phyloP scores from a whole-genome alignment of 2,888 invertebrate genomes.

The Lithodes maja region DNA sequence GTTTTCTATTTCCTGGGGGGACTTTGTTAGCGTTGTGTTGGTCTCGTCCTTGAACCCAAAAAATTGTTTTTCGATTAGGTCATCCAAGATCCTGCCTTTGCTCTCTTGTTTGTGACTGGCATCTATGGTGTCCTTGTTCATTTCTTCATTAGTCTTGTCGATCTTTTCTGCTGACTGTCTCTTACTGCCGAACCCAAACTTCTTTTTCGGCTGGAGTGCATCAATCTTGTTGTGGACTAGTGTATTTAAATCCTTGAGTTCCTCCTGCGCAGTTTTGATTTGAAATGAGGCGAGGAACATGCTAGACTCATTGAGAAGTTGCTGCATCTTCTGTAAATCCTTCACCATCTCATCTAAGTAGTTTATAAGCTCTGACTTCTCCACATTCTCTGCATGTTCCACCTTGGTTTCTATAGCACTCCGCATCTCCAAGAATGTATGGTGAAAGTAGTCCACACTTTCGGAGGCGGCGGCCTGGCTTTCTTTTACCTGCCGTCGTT shows the following conservation, averaged over 20 bases:
- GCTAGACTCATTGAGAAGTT: constrained; percentile 72
- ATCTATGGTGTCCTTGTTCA: constrained; percentile 38
- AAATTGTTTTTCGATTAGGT: constrained; percentile 56
- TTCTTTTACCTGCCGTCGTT: constrained; percentile 52
- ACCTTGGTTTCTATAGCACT: constrained; percentile 49
- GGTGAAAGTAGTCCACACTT: constrained; percentile 60
- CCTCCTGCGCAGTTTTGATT: constrained; percentile 72
- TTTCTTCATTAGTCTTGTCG: constrained; percentile 22
- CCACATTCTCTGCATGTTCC: constrained; percentile 35
- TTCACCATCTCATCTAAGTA: constrained; percentile 71
- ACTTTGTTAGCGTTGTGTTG: constrained; percentile 41
- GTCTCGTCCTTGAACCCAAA: constrained; percentile 64
- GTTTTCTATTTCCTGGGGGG: constrained; percentile 51
- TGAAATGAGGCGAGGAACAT: constrained; percentile 72
- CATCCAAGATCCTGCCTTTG: constrained; percentile 28
- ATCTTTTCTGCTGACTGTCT: constrained; percentile 20
- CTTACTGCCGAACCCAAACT: constrained; percentile 72
- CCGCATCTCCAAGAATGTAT: constrained; percentile 53
- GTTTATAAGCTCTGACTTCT: constrained; percentile 46
- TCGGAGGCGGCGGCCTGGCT: constrained; percentile 41
- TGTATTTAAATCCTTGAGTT: constrained; percentile 71
- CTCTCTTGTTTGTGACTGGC: background rate
- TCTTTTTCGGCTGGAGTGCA: constrained; percentile 72
- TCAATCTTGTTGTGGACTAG: constrained; percentile 70
- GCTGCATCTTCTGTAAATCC: constrained; percentile 71